Percentiles rank a stretch among this genome's conserved stretches.
Conservation (phyloP, 2,888 invertebrate species). For the Calephelis perditalis region DNA sequence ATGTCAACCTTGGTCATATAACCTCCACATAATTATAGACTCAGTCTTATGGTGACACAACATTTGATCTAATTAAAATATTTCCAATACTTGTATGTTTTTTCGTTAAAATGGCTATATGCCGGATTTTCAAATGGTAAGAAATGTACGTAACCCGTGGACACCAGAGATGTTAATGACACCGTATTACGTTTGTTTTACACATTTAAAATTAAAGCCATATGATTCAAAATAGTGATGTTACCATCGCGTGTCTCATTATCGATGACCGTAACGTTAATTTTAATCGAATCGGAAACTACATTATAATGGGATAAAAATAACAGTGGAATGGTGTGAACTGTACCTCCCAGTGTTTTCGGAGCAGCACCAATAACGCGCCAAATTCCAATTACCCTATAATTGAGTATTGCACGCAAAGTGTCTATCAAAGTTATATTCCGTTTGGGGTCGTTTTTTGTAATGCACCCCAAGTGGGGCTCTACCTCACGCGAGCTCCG, state of each 20-base stretch:
- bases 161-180: too few species aligned
- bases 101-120: too few species aligned
- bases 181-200: too few species aligned
- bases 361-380: conserved; percentile 63
- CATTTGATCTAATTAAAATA: too few species aligned
- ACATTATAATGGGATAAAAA: conserved; percentile 57
- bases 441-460: conserved; percentile 57
- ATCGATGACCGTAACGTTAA: conserved; percentile 22
- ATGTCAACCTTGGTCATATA: too few species aligned
- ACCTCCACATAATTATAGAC: too few species aligned
- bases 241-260: conserved; percentile 19
- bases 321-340: conserved; percentile 58
- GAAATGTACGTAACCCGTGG: too few species aligned
- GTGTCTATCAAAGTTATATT: conserved; percentile 75
- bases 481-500: conserved; percentile 57
- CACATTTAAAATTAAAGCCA: not conserved
- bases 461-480: conserved; percentile 50
- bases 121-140: too few species aligned
- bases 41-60: too few species aligned
- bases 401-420: conserved; percentile 66
- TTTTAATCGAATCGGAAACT: conserved; percentile 34
- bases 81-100: too few species aligned
- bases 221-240: conserved; percentile 5
- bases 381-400: conserved; percentile 67
- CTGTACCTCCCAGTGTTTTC: conserved; percentile 52